These are phyloP conservation scores for Platichthys flesus DNA, from an alignment of 2,113 vertebrate genomes.

Conservation along the genomic window DNA sequence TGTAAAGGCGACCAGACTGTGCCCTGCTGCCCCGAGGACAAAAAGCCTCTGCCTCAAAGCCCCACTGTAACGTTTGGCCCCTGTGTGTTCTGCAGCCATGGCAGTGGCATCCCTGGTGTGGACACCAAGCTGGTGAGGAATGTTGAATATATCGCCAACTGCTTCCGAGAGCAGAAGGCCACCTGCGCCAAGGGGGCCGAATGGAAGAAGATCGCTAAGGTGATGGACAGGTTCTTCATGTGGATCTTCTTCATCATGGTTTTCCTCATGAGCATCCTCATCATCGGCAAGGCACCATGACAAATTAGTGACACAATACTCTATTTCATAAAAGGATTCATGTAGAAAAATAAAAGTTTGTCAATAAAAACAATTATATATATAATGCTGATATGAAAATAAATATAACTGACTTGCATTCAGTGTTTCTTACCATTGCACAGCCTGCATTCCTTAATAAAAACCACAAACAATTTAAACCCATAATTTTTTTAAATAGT, in stretches of 20 bases:
- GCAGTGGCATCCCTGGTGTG: conserved; percentile 42
- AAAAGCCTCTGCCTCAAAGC: conserved; percentile 45
- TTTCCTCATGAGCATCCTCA: conserved; percentile 95
- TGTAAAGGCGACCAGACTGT: conserved; percentile 62
- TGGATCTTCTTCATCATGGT: conserved; percentile 99
- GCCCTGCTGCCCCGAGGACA: conserved; percentile 64
- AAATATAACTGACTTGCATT: conserved; percentile 1
- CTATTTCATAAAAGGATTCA: neutral
- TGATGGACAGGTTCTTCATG: conserved; percentile 99
- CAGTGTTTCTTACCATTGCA: neutral
- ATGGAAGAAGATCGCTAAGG: conserved; percentile 98
- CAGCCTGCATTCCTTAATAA: neutral
- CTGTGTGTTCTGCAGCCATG: conserved; percentile 77
- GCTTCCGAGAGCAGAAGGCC: conserved; percentile 90
- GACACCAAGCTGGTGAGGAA: conserved; percentile 85
- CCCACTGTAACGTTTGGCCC: conserved; percentile 80
- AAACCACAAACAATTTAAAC: neutral
- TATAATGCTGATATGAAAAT: conserved; percentile 13
- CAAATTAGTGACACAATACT: neutral
- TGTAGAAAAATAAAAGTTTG: neutral
- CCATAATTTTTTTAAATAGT: neutral
- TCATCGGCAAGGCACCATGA: conserved; percentile 90
- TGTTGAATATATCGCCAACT: conserved; percentile 94
- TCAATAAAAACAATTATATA: conserved; percentile 5
- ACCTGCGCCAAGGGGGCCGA: conserved; percentile 91